Conservation (phyloP, 2,888 invertebrate species). For the Gerris lacustris region DNA sequence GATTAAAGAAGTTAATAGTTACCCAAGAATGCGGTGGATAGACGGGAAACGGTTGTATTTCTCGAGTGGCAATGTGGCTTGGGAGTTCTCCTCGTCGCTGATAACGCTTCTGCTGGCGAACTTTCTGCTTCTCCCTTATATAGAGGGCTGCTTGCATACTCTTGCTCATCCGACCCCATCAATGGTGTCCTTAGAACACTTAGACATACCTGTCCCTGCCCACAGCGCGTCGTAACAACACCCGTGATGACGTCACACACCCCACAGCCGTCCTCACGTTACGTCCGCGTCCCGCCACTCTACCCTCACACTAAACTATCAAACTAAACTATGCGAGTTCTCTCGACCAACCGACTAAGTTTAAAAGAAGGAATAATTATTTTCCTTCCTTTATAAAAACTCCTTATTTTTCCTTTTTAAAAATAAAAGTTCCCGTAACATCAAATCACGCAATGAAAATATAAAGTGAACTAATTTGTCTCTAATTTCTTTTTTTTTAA, state of each 20-base stretch:
- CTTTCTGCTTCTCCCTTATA: conserved; percentile 80
- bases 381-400: too few relatives aligned
- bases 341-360: too few relatives aligned
- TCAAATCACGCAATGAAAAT: too few relatives aligned
- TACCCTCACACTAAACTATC: too few relatives aligned
- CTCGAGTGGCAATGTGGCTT: conserved; percentile 75
- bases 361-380: too few relatives aligned
- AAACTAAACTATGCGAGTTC: too few relatives aligned
- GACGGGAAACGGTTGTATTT: conserved; percentile 75
- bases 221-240: conserved; percentile 10
- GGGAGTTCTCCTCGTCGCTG: conserved; percentile 50
- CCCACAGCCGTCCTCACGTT: not conserved
- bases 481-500: too few relatives aligned
- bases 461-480: too few relatives aligned
- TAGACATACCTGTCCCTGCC: conserved; percentile 15
- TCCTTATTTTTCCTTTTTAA: too few relatives aligned
- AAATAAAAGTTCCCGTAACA: too few relatives aligned
- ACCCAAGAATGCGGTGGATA: conserved; percentile 70
- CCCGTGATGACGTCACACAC: not conserved
- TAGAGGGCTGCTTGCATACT: conserved; percentile 88
- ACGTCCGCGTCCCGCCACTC: not conserved
- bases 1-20: conserved; percentile 24
- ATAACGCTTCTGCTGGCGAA: conserved; percentile 60
- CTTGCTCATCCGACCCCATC: conserved; percentile 38
- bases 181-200: conserved; percentile 23